Evolutionary conservation across 2,113 vertebrate genomes (phyloP), one percentile per base, ranked within the genome.

Genomic region (Brachionichthys hirsutus): DNA sequence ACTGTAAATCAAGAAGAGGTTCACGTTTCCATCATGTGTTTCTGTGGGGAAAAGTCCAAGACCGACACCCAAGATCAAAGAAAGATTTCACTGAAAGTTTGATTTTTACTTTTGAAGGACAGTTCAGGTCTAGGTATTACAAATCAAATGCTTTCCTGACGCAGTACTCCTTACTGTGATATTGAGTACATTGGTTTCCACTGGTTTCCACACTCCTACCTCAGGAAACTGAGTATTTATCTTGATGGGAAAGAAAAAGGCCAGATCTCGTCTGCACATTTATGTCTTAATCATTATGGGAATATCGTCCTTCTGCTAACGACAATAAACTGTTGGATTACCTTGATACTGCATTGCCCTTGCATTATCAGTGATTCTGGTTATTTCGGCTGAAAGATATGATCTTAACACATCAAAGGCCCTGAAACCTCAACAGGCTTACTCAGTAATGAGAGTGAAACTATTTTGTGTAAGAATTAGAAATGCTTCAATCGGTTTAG

Each of bases 261-360:
- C 71, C 63, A 85, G 86, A 83, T 61, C 42, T 70, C 46, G 81
- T 79, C 64, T 73, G 65, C 73, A 59, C 65, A 83, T 89, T 89
- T 78, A 88, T 85, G 86, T 51, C 65, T 83, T 85, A 84, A 88
- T 89, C 86, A 86, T 83, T 82, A 84, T 74, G 85, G 84, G 84
- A 83, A 82, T 82, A 78, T 83, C 73, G 73, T 78, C 82, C 78
- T 88, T 87, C 80, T 67, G 81, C 79, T 86, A 72, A 77, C 83
- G 79, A 70, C 86, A 85, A 85, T 87, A 86, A 88, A 89, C 69
- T 59, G 63, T 67, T 57, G 82, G 81, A 86, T 87, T 84, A 82
- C 63, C 62, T 74, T 86, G 80, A 84, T 87, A 83, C 81, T 77
- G 83, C 71, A 77, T 67, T 38, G 78, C 30, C 83, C 65, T 79